These are phyloP conservation scores for Rutpela maculata DNA, from an alignment of 2,888 invertebrate genomes.

Conservation along the genomic window DNA sequence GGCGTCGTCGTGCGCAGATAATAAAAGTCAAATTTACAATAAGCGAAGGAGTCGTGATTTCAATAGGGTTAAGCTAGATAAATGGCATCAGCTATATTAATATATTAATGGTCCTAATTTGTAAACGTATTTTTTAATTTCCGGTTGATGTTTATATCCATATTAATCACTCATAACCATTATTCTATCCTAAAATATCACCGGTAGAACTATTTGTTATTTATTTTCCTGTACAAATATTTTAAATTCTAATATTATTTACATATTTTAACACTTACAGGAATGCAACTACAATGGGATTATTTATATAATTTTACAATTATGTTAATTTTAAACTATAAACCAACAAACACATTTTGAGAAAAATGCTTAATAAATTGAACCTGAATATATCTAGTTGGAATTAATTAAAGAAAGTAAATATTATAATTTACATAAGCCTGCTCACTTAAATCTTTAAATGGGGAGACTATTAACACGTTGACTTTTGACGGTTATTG, in stretches of 20 bases:
- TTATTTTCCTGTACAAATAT: conserved; percentile 23
- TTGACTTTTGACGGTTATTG: conserved; percentile 23
- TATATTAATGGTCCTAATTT: conserved; percentile 38
- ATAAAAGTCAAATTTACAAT: conserved; percentile 3
- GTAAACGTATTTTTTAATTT: conserved; percentile 9
- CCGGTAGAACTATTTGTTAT: neutral
- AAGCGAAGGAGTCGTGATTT: neutral
- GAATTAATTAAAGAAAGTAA: conserved; percentile 32
- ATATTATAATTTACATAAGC: conserved; percentile 22
- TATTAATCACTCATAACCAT: conserved; percentile 9
- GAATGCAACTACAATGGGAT: neutral
- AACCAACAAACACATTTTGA: neutral
- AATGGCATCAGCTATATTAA: conserved; percentile 22
- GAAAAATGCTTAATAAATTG: conserved; percentile 35
- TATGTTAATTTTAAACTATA: conserved; percentile 19
- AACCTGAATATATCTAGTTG: conserved; percentile 25
- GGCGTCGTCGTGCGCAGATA: neutral
- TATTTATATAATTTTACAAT: conserved; percentile 20
- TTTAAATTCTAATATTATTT: conserved; percentile 14
- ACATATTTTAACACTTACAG: conserved; percentile 27
- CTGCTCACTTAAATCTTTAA: conserved; percentile 25
- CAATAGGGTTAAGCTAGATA: neutral
- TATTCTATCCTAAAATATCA: neutral
- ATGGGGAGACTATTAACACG: conserved; percentile 24
- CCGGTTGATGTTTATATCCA: neutral